Base-by-base conservation (phyloP, 2,113 vertebrate genomes). In the Kryptolebias marmoratus region DNA sequence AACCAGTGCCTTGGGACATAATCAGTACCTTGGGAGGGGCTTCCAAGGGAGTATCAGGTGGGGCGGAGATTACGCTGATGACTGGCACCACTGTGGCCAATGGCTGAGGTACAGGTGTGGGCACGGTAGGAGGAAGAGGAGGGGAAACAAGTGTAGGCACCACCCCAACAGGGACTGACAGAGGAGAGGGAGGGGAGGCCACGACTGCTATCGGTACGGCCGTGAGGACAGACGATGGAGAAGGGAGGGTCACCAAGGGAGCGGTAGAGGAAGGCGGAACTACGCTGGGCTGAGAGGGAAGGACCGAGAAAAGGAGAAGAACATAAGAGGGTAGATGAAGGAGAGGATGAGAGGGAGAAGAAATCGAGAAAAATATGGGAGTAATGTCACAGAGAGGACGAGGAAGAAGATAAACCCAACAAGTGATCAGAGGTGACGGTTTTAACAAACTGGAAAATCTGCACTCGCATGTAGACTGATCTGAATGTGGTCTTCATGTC, bases 31-130 rank as follows among this genome's bases (percentile, higher is more conserved):
- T 95, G 85, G 95, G 94, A 53, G 90, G 87, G 93, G 91, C 80
- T 90, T 97, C 96, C 91, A 94, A 87, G 14, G 93, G 90, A 80
- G 90, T 90, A 89, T 97, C 90, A 57, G 89, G 77, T 84, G 93
- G 95, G 93, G 94, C 94, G 89, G 94, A 93, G 93, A 95, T 95
- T 95, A 94, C 95, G 92, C 92, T 95, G 93, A 95, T 94, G 90
- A 96, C 94, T 88, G 96, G 96, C 93, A 97, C 90, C 90, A 94
- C 89, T 81, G 94, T 94, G 88, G 93, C 93, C 84, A 96, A 92
- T 74, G 94, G 94, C 76, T 93, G 94, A 44, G 94, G 93, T 88
- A 91, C 91, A 87, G 95, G 91, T 90, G 91, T 82, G 92, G 93
- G 91, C 78, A 50, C 74, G 59, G 64, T 57, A 82, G 64, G 13